Evolutionary conservation across 2,888 invertebrate species (phyloP).

Genomic region (Idaea aversata): DNA sequence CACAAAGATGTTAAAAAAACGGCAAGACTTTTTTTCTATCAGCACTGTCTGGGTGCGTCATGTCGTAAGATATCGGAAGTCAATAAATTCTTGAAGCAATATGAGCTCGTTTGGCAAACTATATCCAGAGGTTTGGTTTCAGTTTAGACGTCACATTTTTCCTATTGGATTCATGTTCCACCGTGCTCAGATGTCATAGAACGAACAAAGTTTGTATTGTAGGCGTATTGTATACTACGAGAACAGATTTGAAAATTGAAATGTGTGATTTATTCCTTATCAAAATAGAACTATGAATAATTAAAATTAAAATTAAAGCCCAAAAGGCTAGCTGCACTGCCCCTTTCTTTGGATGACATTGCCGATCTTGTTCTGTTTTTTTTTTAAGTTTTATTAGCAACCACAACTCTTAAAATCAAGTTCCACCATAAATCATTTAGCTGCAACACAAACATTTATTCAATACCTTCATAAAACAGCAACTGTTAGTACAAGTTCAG

Average conservation of each 20-base stretch:
- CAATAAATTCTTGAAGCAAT: conserved; percentile 12
- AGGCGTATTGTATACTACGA: not conserved
- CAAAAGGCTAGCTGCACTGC: no score
- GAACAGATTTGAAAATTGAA: not conserved
- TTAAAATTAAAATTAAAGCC: no score
- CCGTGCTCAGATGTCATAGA: not conserved
- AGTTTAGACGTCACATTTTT: not conserved
- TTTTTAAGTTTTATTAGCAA: conserved; percentile 10
- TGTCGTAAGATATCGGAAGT: conserved; percentile 19
- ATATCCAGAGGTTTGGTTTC: not conserved
- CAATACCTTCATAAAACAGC: not conserved
- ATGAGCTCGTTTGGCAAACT: not conserved
- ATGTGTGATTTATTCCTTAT: not conserved
- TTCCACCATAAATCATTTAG: conserved; percentile 9
- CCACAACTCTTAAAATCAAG: conserved; percentile 21
- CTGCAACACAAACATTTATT: not conserved
- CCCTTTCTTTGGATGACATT: no score
- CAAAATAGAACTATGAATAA: no score
- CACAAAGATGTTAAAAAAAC: conserved; percentile 9
- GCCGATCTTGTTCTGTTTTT: no score
- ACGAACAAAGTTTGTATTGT: not conserved
- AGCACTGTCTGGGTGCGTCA: conserved; percentile 34
- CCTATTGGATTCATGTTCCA: not conserved
- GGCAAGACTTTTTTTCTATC: conserved; percentile 26
- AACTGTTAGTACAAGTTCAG: conserved; percentile 25